Conservation (phyloP, 2,797 vertebrate species). For the Hybognathus amarus region DNA sequence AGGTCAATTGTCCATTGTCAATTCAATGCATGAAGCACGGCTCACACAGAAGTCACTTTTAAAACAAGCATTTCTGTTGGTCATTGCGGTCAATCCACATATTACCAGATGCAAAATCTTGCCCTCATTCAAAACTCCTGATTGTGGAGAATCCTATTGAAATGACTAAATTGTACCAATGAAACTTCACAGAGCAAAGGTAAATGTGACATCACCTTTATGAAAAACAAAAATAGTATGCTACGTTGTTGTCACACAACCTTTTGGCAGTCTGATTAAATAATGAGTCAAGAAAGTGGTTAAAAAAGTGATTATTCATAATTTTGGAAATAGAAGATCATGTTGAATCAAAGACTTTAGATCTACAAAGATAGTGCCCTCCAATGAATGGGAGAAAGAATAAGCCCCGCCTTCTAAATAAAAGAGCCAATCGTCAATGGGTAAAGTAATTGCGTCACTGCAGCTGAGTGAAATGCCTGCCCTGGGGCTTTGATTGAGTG, state of each 20-base stretch:
- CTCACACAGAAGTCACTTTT: conserved; percentile 7
- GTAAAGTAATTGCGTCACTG: not conserved
- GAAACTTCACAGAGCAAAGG: not conserved
- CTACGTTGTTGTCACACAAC: not conserved
- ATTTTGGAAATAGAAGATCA: not conserved
- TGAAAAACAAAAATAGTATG: not conserved
- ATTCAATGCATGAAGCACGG: not conserved
- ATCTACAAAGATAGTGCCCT: not conserved
- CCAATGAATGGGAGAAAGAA: not conserved
- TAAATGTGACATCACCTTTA: not conserved
- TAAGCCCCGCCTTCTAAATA: not conserved
- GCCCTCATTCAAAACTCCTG: not conserved
- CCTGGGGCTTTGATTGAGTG: not conserved
- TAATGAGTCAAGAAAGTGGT: not conserved
- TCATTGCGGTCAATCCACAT: not conserved
- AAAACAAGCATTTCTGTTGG: not conserved
- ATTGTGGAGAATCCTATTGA: not conserved
- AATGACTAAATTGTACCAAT: not conserved
- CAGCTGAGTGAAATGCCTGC: not conserved
- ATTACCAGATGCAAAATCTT: not conserved
- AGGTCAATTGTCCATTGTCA: not conserved
- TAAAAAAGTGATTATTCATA: not conserved
- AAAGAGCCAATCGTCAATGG: not conserved
- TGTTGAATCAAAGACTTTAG: not conserved
- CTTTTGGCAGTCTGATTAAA: not conserved